Evolutionary conservation across 1,140 invertebrate species (phyloP), one percentile per base, ranked within the genome.

Genomic region (Chironomus striatipennis): DNA sequence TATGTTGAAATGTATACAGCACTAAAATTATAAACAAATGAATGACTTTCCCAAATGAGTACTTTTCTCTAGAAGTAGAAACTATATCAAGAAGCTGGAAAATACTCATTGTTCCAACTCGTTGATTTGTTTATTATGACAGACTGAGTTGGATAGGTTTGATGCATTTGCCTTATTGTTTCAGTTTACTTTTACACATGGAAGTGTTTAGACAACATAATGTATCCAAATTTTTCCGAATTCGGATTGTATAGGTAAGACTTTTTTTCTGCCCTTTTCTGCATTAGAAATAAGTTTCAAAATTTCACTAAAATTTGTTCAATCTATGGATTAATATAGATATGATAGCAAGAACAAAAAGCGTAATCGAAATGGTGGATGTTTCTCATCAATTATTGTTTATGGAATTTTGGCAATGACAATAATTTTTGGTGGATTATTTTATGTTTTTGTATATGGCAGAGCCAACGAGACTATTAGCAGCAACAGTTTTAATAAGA

Each of bases 201-300:
- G 20, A 70, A 70, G 65, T 70, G 65, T 20, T 70, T 21, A 70
- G 65, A 70, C 6, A 20, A 2, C 17, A 70, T 18, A 70, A 70
- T 70, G 65, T 70, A 70, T 70, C 20, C 65, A 20, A 70, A 21
- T 70, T 70, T 70, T 21, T 21, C 65, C 9, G 17, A 70, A 70
- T 70, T 70, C 18, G 65, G 65, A 70, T 70, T 70, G 20, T 70
- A 70, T 21, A 70, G 65, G 65, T 70, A 18, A 18, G 65, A 18
- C 17, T 7, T 70, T 70, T n/a, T 2, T 34, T 2, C 24, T 34
- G 24, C 1, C 24, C n/a, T n/a, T n/a, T n/a, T n/a, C n/a, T n/a
- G n/a, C n/a, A n/a, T n/a, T n/a, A n/a, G n/a, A n/a, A n/a, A n/a
- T 34, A 34, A 34, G 2, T 34, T 34, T 34, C 24, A 34, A 34